phyloP scores from a whole-genome alignment of 2,113 vertebrate genomes.

The Microcebus lehilahytsara region DNA sequence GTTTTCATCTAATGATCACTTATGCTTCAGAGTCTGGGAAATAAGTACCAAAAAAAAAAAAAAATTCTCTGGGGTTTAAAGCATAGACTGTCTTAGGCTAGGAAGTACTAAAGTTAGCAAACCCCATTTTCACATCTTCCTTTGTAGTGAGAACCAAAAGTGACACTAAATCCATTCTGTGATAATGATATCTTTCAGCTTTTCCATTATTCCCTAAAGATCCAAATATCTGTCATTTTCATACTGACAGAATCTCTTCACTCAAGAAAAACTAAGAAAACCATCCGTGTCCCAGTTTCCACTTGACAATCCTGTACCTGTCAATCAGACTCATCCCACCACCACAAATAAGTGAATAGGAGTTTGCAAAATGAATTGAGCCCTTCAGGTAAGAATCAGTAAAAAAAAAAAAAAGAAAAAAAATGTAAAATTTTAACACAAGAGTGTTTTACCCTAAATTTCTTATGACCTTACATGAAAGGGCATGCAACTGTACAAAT shows the following conservation, averaged over 20 bases:
- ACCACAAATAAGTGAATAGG: not conserved
- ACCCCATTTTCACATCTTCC: constrained; percentile 57
- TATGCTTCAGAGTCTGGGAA: constrained; percentile 2
- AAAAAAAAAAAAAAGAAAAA: not conserved
- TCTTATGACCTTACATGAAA: not conserved
- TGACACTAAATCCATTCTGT: constrained; percentile 60
- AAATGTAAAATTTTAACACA: not conserved
- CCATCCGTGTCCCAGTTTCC: constrained; percentile 20
- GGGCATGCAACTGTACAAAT: not conserved
- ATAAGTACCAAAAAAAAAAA: not conserved
- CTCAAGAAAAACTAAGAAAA: constrained; percentile 55
- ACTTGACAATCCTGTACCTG: constrained; percentile 6
- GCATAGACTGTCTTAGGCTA: not conserved
- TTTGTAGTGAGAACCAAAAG: constrained; percentile 60
- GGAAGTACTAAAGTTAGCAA: constrained; percentile 40
- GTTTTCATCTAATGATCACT: constrained; percentile 18
- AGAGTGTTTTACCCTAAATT: not conserved
- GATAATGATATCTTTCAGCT: constrained; percentile 65
- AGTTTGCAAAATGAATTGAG: constrained; percentile 6
- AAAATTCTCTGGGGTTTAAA: constrained; percentile 16
- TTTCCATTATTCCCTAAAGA: constrained; percentile 60
- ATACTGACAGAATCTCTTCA: constrained; percentile 29
- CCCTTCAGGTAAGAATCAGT: not conserved
- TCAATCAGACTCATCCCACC: not conserved
- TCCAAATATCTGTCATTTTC: constrained; percentile 63